These are phyloP conservation scores for Pimephales promelas DNA, from an alignment of 2,113 vertebrate genomes.

Conservation along the genomic window DNA sequence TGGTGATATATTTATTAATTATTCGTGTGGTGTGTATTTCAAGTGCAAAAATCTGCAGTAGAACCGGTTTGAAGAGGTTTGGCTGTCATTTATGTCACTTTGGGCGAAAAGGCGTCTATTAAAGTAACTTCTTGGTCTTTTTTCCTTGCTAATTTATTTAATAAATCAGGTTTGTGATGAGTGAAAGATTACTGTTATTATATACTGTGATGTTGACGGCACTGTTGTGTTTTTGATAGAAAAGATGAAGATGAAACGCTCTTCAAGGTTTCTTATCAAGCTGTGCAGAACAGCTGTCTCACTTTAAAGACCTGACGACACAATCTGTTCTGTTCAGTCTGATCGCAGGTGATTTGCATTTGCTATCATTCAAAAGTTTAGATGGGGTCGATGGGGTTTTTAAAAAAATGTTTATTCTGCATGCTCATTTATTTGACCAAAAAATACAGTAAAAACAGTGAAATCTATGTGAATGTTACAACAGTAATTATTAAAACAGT, in stretches of 20 bases:
- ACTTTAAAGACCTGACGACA: conserved; percentile 24
- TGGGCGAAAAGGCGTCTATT: not conserved
- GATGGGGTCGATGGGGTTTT: too few species aligned
- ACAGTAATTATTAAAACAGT: too few species aligned
- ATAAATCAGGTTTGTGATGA: too few species aligned
- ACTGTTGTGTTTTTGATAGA: not conserved
- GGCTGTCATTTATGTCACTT: not conserved
- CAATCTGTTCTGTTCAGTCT: not conserved
- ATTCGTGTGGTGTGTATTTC: too few species aligned
- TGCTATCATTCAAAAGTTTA: too few species aligned
- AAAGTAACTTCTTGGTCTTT: not conserved
- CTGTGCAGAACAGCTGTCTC: conserved; percentile 23
- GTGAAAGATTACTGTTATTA: too few species aligned
- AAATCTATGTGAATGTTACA: too few species aligned
- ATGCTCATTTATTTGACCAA: too few species aligned
- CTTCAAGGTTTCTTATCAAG: conserved; percentile 35
- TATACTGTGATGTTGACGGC: not conserved
- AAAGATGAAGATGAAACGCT: not conserved
- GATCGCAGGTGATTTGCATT: conserved; percentile 43
- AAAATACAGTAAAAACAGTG: too few species aligned
- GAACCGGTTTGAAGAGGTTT: not conserved
- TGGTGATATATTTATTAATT: too few species aligned
- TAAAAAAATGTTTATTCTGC: too few species aligned
- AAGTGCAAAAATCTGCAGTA: conserved; percentile 2
- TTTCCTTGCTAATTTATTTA: too few species aligned